phyloP scores from a whole-genome alignment of 2,888 invertebrate genomes.

The Acanthosepion pharaonis region DNA sequence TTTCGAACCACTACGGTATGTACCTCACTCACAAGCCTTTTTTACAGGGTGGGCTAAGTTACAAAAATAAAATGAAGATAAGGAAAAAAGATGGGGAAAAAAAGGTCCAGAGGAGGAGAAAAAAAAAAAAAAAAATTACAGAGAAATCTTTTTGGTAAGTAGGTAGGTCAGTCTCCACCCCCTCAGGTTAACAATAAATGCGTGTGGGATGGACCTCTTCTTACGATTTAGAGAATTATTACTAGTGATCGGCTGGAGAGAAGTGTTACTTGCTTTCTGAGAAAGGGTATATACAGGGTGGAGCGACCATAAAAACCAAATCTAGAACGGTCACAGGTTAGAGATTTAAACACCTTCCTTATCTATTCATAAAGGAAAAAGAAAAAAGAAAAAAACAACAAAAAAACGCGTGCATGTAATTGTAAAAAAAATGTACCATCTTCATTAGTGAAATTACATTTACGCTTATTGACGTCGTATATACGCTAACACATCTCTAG shows the following conservation, averaged over 20 bases:
- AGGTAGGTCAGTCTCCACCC: slow-evolving; percentile 15
- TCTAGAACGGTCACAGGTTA: not conserved
- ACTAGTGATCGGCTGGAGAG: not conserved
- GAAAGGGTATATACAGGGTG: not conserved
- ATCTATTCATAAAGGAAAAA: not conserved
- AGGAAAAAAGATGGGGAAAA: not conserved
- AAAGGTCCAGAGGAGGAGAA: not conserved
- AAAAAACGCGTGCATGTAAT: not conserved
- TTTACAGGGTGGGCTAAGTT: not conserved
- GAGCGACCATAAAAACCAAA: not conserved
- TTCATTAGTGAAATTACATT: not conserved
- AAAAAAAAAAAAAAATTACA: no score
- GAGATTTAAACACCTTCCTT: not conserved
- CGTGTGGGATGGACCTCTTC: not conserved
- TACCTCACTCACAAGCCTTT: not conserved
- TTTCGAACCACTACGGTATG: not conserved
- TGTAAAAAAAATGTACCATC: not conserved
- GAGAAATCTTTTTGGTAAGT: not conserved
- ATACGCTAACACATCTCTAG: not conserved
- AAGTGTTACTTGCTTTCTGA: not conserved
- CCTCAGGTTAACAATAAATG: slow-evolving; percentile 2
- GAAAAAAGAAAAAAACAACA: no score
- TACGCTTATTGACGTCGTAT: not conserved
- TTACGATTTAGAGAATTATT: not conserved
- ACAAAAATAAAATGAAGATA: not conserved